These are phyloP conservation scores for Xyrichtys novacula DNA, from an alignment of 2,797 vertebrate species.

Conservation along the genomic window DNA sequence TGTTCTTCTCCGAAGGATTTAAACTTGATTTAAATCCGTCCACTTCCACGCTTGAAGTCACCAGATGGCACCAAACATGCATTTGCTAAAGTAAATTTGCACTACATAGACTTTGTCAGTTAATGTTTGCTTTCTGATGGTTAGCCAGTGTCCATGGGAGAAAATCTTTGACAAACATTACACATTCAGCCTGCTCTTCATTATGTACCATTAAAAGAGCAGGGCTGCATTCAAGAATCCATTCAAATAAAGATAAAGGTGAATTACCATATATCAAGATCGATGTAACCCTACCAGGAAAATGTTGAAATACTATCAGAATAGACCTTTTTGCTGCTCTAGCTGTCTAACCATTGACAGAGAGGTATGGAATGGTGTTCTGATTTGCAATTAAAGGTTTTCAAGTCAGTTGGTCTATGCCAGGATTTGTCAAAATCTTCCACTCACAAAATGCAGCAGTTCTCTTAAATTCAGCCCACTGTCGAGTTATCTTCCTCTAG, in stretches of 20 bases:
- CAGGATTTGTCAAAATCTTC: conserved; percentile 7
- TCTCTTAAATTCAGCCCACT: conserved; percentile 38
- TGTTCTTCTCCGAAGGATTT: conserved; percentile 53
- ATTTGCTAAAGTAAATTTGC: conserved; percentile 71
- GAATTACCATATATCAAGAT: background rate
- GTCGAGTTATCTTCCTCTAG: conserved; percentile 31
- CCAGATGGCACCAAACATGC: conserved; percentile 82
- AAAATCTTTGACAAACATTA: conserved; percentile 37
- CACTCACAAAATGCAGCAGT: conserved; percentile 14
- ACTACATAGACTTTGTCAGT: conserved; percentile 63
- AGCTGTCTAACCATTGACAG: background rate
- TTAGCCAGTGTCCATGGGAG: conserved; percentile 45
- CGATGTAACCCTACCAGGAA: background rate
- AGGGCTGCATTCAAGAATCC: conserved; percentile 3
- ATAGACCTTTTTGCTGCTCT: background rate
- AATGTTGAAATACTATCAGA: background rate
- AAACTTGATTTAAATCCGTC: conserved; percentile 63
- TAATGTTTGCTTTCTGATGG: conserved; percentile 64
- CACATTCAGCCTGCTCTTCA: conserved; percentile 32
- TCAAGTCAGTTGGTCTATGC: conserved; percentile 9
- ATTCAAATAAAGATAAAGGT: background rate
- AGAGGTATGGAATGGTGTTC: background rate
- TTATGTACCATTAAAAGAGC: conserved; percentile 18
- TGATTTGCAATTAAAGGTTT: background rate
- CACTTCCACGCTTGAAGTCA: conserved; percentile 67